Base-by-base conservation (phyloP, 2,888 invertebrate genomes). In the Acleris literana region DNA sequence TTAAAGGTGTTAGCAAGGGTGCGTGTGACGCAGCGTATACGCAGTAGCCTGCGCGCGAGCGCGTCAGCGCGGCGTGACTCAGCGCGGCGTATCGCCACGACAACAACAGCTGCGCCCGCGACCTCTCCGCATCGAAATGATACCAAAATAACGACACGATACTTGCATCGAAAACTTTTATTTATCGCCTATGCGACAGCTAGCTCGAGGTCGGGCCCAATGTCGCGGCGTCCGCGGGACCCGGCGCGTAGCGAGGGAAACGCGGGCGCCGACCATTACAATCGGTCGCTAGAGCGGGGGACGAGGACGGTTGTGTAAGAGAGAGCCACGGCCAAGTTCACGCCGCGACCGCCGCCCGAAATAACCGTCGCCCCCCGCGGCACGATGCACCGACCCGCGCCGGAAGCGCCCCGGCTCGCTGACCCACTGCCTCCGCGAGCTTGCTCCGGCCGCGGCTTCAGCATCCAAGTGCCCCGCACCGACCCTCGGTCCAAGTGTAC, bases 251-350 rank as follows among this genome's bases (percentile, higher is more conserved):
- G 54, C 39, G 56, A 63, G 43, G n/a, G 49, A 25, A 39, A 20
- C 51, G 54, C 11, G n/a, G 18, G 52, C 29, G 33, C 46, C 46
- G 44, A 46, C 5, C 39, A 33, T 44, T 46, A 16, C 16, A 49
- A 22, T 39, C 22, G 48, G 58, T 54, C 63, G 52, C 51, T 61
- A 51, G 29, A 29, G 44, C 25, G 46, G 46, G 17, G n/a, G 57
- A 39, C 11, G 59, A 39, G 63, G 57, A 17, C 51, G 54, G 65
- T 63, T 59, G 68, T 51, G 64, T 59, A 49, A 60, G 46, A 56
- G 64, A 44, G 48, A 56, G 63, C 64, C 70, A 74, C 73, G 75
- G 80, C 76, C 85, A 85, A 84, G 85, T 84, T 84, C 85, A 83
- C 73, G 82, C 70, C 60, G 48, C 39, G 65, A 18, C 64, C 53